Evolutionary conservation across 2,797 vertebrate species (phyloP).

Genomic region (Xiphophorus birchmanni): DNA sequence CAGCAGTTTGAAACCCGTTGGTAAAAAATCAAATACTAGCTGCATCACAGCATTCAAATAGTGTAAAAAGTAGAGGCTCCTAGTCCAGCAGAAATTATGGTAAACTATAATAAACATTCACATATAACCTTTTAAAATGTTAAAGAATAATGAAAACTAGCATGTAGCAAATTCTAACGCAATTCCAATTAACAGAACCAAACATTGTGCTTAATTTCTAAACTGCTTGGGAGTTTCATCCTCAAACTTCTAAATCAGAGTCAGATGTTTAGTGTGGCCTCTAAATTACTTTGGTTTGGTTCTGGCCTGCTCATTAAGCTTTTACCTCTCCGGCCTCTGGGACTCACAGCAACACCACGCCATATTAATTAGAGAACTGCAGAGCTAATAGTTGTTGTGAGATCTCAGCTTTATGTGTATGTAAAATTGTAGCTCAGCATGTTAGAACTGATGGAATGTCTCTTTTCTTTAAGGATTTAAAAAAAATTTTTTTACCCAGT

Average conservation of each 20-base stretch:
- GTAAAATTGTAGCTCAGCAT: slow-evolving; percentile 5
- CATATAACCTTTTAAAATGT: background rate
- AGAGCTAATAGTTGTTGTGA: slow-evolving; percentile 5
- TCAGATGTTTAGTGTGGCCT: background rate
- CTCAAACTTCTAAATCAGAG: background rate
- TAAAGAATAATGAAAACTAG: background rate
- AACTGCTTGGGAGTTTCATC: background rate
- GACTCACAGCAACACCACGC: background rate
- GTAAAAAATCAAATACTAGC: too few relatives aligned
- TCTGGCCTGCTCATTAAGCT: background rate
- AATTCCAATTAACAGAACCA: background rate
- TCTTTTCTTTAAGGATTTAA: background rate
- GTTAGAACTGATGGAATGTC: background rate
- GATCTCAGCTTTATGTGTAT: background rate
- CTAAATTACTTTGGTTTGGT: background rate
- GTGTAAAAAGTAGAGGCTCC: too few relatives aligned
- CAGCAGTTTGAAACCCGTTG: too few relatives aligned
- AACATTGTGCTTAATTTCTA: background rate
- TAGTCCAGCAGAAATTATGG: too few relatives aligned
- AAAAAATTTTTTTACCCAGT: background rate
- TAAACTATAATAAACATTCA: background rate
- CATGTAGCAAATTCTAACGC: background rate
- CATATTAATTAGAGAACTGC: slow-evolving; percentile 21
- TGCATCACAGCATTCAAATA: too few relatives aligned
- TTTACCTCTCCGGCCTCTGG: background rate